Percentiles rank a stretch among this genome's conserved stretches.
phyloP scores from a whole-genome alignment of 1,140 invertebrate species.

The Microplitis demolitor region DNA sequence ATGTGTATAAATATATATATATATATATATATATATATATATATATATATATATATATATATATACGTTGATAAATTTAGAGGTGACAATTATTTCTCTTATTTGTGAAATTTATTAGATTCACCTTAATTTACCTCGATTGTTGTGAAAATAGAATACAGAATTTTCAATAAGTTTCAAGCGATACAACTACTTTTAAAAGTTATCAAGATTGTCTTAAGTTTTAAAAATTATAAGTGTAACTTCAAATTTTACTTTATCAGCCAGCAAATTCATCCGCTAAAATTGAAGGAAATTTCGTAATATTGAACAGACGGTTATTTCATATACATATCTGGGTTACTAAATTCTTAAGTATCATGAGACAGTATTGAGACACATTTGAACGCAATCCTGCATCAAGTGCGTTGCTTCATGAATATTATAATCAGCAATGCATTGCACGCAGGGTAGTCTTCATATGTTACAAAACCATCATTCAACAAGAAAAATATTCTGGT shows the following conservation, averaged over 20 bases:
- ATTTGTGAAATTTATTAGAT: too few relatives aligned
- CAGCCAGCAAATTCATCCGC: too few relatives aligned
- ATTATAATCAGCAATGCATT: slow-evolving; percentile 58
- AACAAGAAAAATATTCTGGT: neutral
- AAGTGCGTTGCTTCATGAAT: slow-evolving; percentile 58
- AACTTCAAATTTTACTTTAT: too few relatives aligned
- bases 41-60: neutral
- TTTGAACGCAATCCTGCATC: slow-evolving; percentile 59
- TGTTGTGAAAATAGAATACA: too few relatives aligned
- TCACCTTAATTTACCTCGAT: too few relatives aligned
- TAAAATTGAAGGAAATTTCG: too few relatives aligned
- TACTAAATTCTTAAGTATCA: neutral
- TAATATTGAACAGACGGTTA: neutral
- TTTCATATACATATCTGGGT: slow-evolving; percentile 1
- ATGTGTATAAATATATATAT: too few relatives aligned
- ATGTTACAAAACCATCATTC: slow-evolving; percentile 46
- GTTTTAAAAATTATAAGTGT: too few relatives aligned
- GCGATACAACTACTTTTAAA: too few relatives aligned
- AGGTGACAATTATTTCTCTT: too few relatives aligned
- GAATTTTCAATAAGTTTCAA: too few relatives aligned
- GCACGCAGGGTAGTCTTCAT: slow-evolving; percentile 59
- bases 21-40: neutral
- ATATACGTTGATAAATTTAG: neutral
- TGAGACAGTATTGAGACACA: slow-evolving; percentile 31
- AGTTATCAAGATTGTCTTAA: too few relatives aligned